These are phyloP conservation scores for Cyanoramphus novaezelandiae DNA, from an alignment of 2,113 vertebrate species.

Conservation along the genomic window DNA sequence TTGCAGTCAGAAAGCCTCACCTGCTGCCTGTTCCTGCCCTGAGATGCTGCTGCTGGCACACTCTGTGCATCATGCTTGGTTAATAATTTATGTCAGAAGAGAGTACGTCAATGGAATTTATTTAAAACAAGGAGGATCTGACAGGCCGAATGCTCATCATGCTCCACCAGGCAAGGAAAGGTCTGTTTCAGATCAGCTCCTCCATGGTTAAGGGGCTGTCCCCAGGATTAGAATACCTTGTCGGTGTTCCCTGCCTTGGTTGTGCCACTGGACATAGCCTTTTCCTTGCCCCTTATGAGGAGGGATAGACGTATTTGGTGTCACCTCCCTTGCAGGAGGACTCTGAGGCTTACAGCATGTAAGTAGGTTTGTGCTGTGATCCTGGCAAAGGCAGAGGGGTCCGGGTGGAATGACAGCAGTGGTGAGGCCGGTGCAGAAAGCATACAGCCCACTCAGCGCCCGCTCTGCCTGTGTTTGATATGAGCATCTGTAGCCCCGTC, in stretches of 20 bases:
- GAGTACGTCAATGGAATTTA: neutral
- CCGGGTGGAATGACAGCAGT: neutral
- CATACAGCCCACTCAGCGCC: fast-evolving
- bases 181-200: neutral
- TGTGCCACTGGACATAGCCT: neutral
- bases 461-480: neutral
- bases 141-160: neutral
- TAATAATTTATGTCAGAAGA: constrained; percentile 2
- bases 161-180: neutral
- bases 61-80: neutral
- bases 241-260: neutral
- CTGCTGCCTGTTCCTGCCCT: neutral
- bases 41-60: neutral
- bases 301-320: neutral
- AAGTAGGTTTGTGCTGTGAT: neutral
- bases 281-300: neutral
- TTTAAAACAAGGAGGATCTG: constrained; percentile 8
- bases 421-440: neutral
- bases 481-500: no score
- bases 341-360: fast-evolving
- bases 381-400: neutral
- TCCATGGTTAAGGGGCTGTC: fast-evolving
- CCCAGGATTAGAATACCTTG: neutral
- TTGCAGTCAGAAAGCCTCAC: neutral
- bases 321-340: fast-evolving